These are phyloP conservation scores for Petrocephalus microphthalmus DNA, from an alignment of 2,113 vertebrate genomes.

Conservation along the genomic window DNA sequence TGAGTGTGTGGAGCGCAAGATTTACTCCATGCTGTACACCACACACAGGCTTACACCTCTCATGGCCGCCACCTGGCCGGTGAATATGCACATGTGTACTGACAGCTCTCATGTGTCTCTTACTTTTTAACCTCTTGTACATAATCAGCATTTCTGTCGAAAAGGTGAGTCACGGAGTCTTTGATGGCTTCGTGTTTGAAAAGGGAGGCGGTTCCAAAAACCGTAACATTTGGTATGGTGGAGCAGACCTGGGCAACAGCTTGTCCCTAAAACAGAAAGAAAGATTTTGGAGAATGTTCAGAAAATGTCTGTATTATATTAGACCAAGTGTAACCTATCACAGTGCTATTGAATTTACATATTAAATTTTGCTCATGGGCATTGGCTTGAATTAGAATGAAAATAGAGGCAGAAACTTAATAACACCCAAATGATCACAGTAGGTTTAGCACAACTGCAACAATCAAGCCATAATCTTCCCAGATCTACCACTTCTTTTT, in stretches of 20 bases:
- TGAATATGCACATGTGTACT: background rate
- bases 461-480: conserved; percentile 22
- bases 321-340: background rate
- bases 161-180: conserved; percentile 86
- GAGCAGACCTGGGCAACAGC: conserved; percentile 94
- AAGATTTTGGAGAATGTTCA: conserved; percentile 16
- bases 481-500: conserved; percentile 15
- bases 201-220: conserved; percentile 89
- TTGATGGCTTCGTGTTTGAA: conserved; percentile 95
- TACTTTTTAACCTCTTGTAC: conserved; percentile 97
- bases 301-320: background rate
- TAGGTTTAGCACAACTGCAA: conserved; percentile 16
- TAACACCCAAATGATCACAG: background rate
- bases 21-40: background rate
- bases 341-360: background rate
- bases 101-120: conserved; percentile 29
- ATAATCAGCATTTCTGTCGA: conserved; percentile 90
- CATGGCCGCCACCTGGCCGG: background rate
- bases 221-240: conserved; percentile 80
- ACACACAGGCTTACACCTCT: background rate
- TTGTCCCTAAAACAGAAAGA: conserved; percentile 73
- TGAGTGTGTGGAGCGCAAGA: background rate
- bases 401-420: background rate
- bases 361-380: background rate
- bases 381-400: background rate